These are phyloP conservation scores for Priocnemis perturbator DNA, from an alignment of 2,888 invertebrate genomes.

Conservation along the genomic window DNA sequence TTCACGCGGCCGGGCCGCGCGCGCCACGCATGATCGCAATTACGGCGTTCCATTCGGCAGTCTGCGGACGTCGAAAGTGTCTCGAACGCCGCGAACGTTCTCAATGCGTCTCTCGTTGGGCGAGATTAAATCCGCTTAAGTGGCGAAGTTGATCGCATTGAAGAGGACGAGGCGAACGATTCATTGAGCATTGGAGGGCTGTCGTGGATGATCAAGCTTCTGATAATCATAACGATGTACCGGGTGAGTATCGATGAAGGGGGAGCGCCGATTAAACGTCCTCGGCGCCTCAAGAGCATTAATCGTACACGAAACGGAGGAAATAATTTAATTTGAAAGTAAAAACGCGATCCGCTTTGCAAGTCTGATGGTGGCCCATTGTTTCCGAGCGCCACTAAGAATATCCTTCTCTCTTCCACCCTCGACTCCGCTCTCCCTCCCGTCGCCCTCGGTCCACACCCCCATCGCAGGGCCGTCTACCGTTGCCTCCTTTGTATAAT, in stretches of 20 bases:
- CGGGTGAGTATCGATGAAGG: constrained; percentile 41
- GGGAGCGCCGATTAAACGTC: constrained; percentile 57
- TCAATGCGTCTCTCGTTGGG: too few species aligned
- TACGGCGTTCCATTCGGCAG: too few species aligned
- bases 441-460: constrained; percentile 27
- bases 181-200: too few species aligned
- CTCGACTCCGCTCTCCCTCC: constrained; percentile 31
- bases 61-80: too few species aligned
- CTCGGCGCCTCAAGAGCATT: constrained; percentile 64
- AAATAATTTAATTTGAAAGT: constrained; percentile 74
- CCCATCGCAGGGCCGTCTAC: constrained; percentile 49
- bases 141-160: constrained; percentile 6
- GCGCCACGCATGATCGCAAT: background rate
- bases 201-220: background rate
- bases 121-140: too few species aligned
- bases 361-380: constrained; percentile 72
- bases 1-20: background rate
- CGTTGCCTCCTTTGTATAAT: constrained; percentile 71
- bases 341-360: constrained; percentile 72
- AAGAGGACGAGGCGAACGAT: too few species aligned
- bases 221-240: constrained; percentile 17
- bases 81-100: too few species aligned
- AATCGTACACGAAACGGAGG: constrained; percentile 70
- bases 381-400: constrained; percentile 68
- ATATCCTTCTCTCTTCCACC: constrained; percentile 57